Base-by-base conservation (phyloP, 2,888 invertebrate species). In the Hyposoter dolosus region DNA sequence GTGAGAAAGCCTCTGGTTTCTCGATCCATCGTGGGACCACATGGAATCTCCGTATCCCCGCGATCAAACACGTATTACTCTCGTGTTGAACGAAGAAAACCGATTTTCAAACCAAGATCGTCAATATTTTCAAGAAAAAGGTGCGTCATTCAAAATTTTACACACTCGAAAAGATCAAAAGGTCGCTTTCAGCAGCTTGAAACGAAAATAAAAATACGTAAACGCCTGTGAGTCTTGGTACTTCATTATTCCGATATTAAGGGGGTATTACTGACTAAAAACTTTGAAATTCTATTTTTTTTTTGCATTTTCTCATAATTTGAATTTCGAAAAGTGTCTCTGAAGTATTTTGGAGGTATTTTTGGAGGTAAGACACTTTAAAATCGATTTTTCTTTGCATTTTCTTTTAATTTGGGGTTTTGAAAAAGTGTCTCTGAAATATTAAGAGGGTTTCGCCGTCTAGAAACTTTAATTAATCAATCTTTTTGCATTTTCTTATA, bases 1-100 rank as follows among this genome's bases (percentile, higher is more conserved):
- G 23, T 43, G 76, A 74, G 84, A 84, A 84, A 65, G 40, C 66
- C 71, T 84, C 80, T 68, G 74, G 80, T 35, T 69, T 82, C 43
- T 53, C 72, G 68, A 32, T 28, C 66, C 68, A 43, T 53, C 63
- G 53, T 28, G 76, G 19, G 68, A 81, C 65, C 66, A 45, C 71
- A 77, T 72, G 23, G 71, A 84, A 72, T 68, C 65, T 66, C 43
- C 81, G 56, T 19, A 60, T 23, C 19, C n/a, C 19, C 53, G 72
- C 72, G 72, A 72, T 72, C 72, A 45, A 69, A 69, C 45, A 17
- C 45, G 45, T 28, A 45, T 45, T 69, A 69, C 68, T 69, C 3
- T 69, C 68, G 28, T 45, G 68, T 7, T 69, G 68, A 69, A 23
- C 15, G 68, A 47, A 45, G 45, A 45, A 45, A 69, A 69, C 15